Evolutionary conservation across 2,888 invertebrate genomes (phyloP).

Genomic region (Plebejus anna): DNA sequence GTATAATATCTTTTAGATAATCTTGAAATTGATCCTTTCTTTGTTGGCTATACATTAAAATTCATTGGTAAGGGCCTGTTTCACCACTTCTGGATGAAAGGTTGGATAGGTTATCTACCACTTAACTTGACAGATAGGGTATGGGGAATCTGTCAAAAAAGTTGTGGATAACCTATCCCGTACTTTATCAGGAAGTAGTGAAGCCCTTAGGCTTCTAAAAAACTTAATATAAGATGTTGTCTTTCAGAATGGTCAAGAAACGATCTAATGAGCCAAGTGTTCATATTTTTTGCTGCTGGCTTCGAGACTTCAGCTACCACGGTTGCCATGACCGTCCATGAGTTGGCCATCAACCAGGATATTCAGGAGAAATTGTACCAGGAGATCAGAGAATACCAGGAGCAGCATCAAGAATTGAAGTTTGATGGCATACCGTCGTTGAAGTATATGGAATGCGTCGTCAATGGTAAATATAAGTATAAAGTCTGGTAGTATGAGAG

Average conservation of each 20-base stretch:
- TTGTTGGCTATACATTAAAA: too few relatives aligned
- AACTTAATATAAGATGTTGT: too few relatives aligned
- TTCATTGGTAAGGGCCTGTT: too few relatives aligned
- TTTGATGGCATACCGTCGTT: constrained; percentile 52
- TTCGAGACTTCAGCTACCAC: constrained; percentile 66
- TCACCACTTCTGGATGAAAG: too few relatives aligned
- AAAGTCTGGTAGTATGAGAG: too few relatives aligned
- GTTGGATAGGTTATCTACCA: too few relatives aligned
- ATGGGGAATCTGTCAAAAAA: too few relatives aligned
- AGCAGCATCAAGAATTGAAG: constrained; percentile 44
- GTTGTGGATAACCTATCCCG: too few relatives aligned
- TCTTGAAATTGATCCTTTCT: too few relatives aligned
- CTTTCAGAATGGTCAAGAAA: constrained; percentile 60
- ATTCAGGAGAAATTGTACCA: constrained; percentile 65
- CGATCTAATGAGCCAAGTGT: constrained; percentile 65
- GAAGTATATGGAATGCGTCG: constrained; percentile 60
- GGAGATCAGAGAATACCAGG: constrained; percentile 51
- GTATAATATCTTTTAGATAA: background rate
- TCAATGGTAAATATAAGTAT: constrained; percentile 51
- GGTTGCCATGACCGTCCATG: constrained; percentile 59
- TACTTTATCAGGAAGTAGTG: too few relatives aligned
- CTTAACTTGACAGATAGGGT: too few relatives aligned
- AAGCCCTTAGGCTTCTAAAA: too few relatives aligned
- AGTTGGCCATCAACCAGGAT: constrained; percentile 61
- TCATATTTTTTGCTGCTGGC: constrained; percentile 70